These are phyloP conservation scores for Ochropleura leucogaster DNA, from an alignment of 2,888 invertebrate species.

Conservation along the genomic window DNA sequence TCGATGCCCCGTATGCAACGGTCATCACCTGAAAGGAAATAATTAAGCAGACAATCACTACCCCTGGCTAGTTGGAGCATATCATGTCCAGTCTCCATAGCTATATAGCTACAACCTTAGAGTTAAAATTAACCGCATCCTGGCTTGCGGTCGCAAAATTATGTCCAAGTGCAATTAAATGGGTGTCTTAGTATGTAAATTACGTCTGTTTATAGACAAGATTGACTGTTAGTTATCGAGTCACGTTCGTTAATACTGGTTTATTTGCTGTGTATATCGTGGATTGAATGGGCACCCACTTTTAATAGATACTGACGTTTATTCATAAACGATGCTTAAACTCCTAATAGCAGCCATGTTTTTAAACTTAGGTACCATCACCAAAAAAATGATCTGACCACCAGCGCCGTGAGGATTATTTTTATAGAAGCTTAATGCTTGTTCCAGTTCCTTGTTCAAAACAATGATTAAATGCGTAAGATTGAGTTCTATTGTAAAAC, in stretches of 20 bases:
- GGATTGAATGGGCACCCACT: constrained; percentile 10
- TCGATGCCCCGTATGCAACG: constrained; percentile 22
- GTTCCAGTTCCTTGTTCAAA: too few species aligned
- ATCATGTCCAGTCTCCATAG: constrained; percentile 18
- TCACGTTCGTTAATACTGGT: constrained; percentile 28
- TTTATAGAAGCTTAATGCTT: too few species aligned
- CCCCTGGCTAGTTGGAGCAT: constrained; percentile 7
- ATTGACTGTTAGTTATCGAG: constrained; percentile 14
- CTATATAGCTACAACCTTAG: constrained; percentile 25
- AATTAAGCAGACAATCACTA: constrained; percentile 31
- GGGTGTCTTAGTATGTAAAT: constrained; percentile 25
- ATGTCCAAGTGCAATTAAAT: constrained; percentile 49
- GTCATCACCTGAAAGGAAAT: constrained; percentile 34
- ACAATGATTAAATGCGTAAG: too few species aligned
- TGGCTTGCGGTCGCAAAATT: constrained; percentile 55
- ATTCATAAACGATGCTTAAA: neutral
- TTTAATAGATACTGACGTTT: neutral
- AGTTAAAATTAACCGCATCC: constrained; percentile 65
- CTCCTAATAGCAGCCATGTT: neutral
- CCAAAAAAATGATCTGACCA: too few species aligned
- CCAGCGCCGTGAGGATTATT: too few species aligned
- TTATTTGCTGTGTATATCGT: constrained; percentile 12
- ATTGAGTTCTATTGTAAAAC: too few species aligned
- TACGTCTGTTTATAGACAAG: neutral
- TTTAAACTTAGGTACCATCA: neutral